Base-by-base conservation (phyloP, 2,113 vertebrate genomes). In the crab-eating macaque (Macaca fascicularis) region DNA sequence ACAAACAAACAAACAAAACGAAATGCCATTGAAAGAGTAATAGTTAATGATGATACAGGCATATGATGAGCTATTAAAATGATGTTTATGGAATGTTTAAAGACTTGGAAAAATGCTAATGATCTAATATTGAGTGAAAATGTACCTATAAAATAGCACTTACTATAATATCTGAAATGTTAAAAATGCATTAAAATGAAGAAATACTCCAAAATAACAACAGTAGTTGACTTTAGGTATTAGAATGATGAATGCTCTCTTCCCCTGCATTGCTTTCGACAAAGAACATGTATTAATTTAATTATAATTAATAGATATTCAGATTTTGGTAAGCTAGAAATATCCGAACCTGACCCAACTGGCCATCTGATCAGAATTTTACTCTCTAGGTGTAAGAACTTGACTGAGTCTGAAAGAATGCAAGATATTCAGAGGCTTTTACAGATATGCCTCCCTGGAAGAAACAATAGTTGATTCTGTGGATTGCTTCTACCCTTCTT, bases 71-170 rank as follows among this genome's bases (percentile, higher is more conserved):
- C 87, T 97, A 97, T 93, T 94, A 90, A 97, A 97, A 84, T 97
- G n/a, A 96, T 95, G 83, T 97, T 97, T 97, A 97, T 93, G 89
- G 97, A 97, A 97, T 94, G 79, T 89, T 93, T 96, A 96, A 98
- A 97, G 93, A 96, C 90, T 94, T 96, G 74, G 92, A 69, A 93
- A 97, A 97, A 97, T 92, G 89, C 89, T 97, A 97, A 97, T 97
- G 81, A 98, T 97, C 95, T 97, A 96, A 95, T 82, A 97, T 57
- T 93, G 92, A 90, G 75, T 93, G 91, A 97, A 97, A 96, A 92
- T 74, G 81, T 69, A 91, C 43, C 95, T 76, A 97, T 50, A 97
- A 98, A 96, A 97, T 87, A 96, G 70, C 95, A 93, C 96, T 97
- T 96, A 97, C n/a, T 86, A 80, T 97, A 97, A 96, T 97, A 97